Base-by-base conservation (phyloP, 2,888 invertebrate genomes). In the Crematogaster levior region DNA sequence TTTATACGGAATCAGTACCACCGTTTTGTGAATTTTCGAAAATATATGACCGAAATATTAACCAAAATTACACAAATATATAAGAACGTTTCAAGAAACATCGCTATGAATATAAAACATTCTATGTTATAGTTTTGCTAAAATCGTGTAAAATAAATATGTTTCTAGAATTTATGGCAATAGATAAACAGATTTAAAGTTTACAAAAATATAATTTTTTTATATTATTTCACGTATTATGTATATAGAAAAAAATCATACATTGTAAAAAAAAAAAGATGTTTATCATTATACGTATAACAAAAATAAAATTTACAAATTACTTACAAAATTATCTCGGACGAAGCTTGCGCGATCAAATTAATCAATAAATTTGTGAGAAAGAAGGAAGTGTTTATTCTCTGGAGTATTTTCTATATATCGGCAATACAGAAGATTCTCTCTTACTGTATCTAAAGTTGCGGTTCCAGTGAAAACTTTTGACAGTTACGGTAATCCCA, bases 401-500 rank as follows among this genome's bases (percentile, higher is more conserved):
- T 15, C 10, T 1, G 3, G 21, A 56, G 53, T 30, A 66, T 66
- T 77, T 75, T 18, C 51, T 30, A 30, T 21, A 1, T 43, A 61
- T 12, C 12, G 30, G n/a, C 48, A 40, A 63, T 65, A 51, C 12
- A 27, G 27, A 34, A 60, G 18, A 75, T n/a, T 60, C 51, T 65
- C 61, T 30, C n/a, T 53, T 30, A 18, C 12, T 53, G 9, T n/a
- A 9, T 77, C 15, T 77, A 2, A 66, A 66, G 53, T 65, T 75
- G 51, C 40, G 51, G 37, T 56, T 77, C 21, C 66, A 56, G 30
- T 53, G 53, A 66, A 56, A 77, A 77, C 77, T 77, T 77, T 53
- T 43, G 66, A 77, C 53, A 56, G 53, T 77, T 66, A 77, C 65
- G 40, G 43, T 66, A 77, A 77, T 77, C 43, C 53, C 15, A 66